Percentiles rank a stretch among this genome's conserved stretches.
Conservation (phyloP, 2,888 invertebrate species). For the Hypomecis punctinalis region DNA sequence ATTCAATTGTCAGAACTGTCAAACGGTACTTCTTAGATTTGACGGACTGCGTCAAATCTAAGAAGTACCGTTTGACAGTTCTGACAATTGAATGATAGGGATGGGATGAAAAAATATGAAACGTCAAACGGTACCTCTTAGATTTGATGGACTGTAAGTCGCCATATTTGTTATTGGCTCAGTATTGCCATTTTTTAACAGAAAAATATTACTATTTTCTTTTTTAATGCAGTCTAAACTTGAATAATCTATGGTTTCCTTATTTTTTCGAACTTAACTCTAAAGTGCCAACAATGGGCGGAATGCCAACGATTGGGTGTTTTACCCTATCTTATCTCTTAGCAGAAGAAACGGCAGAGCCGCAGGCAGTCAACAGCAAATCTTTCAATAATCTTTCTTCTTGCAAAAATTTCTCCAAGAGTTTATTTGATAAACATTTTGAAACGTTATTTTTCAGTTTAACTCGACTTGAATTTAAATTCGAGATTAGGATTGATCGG, state of each 20-base stretch:
- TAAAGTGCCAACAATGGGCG: neutral
- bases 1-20: too few relatives aligned
- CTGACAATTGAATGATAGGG: too few relatives aligned
- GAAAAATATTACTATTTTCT: neutral
- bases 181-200: neutral
- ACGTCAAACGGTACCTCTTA: too few relatives aligned
- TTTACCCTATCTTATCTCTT: neutral
- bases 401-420: neutral
- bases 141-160: too few relatives aligned
- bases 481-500: conserved; percentile 6
- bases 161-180: neutral
- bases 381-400: too few relatives aligned
- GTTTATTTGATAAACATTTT: conserved; percentile 11
- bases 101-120: too few relatives aligned
- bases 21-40: too few relatives aligned
- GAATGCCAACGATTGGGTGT: conserved; percentile 1
- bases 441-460: conserved; percentile 11
- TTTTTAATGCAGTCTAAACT: neutral
- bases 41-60: too few relatives aligned
- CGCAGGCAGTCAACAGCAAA: neutral
- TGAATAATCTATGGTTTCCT: conserved; percentile 3
- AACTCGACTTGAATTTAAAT: conserved; percentile 8
- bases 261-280: conserved; percentile 1
- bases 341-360: too few relatives aligned
- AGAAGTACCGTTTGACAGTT: too few relatives aligned